Base-by-base conservation (phyloP, 2,888 invertebrate genomes). In the Philhelius pedissequus region DNA sequence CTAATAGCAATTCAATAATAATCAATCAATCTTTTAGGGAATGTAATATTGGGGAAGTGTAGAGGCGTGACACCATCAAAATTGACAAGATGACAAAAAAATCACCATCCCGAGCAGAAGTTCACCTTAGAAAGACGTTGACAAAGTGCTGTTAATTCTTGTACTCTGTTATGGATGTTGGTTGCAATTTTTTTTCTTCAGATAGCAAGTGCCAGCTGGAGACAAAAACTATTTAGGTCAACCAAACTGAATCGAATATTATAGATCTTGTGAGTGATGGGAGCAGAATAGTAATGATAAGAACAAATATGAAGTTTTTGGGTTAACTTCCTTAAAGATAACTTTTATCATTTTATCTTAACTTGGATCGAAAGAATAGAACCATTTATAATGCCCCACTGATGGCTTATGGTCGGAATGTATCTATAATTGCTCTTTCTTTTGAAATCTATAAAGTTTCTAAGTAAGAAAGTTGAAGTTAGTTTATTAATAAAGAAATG, bases 221-320 rank as follows among this genome's bases (percentile, higher is more conserved):
- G n/a, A n/a, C 50, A 38, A 58, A 48, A 70, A 60, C 35, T 30
- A 73, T 73, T 11, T 54, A 56, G 43, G 64, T 64, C 74, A 74
- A 20, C 18, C 7, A 18, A 74, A 74, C 54, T 64, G 32, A 5
- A 74, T 74, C 54, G 74, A 74, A n/a, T n/a, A n/a, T 74, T 64
- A 30, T 27, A 62, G 43, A 18, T 18, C 13, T 38, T 58, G 35
- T 20, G 13, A 18, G 35, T 20, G 20, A n/a, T n/a, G n/a, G n/a
- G n/a, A 30, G 20, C 20, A 6, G 18, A 9, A 52, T 15, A 52
- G 15, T 52, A 52, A 52, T 52, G 9, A 52, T 9, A 52, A 9
- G 27, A 15, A 52, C n/a, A 52, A 5, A 15, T 30, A 15, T 5
- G 2, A 30, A 30, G 52, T 52, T 30, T 52, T 52, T 15, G 9